Evolutionary conservation across 2,113 vertebrate species (phyloP).

Genomic region (Cochlearius cochlearius): DNA sequence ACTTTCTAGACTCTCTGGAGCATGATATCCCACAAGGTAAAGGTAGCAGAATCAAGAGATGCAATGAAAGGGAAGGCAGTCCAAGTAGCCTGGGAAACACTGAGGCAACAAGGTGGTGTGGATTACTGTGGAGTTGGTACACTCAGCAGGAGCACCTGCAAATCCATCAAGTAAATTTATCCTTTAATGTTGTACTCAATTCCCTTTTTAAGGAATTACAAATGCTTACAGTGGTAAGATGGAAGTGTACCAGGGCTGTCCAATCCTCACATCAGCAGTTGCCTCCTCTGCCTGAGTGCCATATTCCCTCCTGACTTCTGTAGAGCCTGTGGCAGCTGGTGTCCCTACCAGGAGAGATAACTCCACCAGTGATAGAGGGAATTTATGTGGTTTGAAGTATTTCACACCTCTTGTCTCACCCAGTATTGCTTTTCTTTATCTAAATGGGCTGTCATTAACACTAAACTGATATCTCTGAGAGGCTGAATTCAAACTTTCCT

Average conservation of each 20-base stretch:
- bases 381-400: constrained; percentile 35
- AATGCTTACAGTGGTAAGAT: neutral
- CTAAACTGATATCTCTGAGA: neutral
- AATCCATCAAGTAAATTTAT: neutral
- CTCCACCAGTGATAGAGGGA: neutral
- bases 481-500: neutral
- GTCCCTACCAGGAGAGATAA: neutral
- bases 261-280: neutral
- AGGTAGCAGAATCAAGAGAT: neutral
- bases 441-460: constrained; percentile 53
- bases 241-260: neutral
- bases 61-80: neutral
- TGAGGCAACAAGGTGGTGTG: neutral
- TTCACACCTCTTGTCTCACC: constrained; percentile 14
- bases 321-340: neutral
- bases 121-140: neutral
- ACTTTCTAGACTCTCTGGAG: constrained; percentile 89
- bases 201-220: neutral
- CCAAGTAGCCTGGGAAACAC: neutral
- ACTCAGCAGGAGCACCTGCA: neutral
- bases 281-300: neutral
- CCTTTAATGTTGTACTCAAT: neutral
- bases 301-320: neutral
- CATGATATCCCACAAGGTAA: constrained; percentile 90
- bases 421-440: constrained; percentile 41